Percentiles rank a stretch among this genome's conserved stretches.
These are phyloP conservation scores for Ceratosolen fusciceps DNA, from an alignment of 1,140 invertebrate species.

Conservation along the genomic window DNA sequence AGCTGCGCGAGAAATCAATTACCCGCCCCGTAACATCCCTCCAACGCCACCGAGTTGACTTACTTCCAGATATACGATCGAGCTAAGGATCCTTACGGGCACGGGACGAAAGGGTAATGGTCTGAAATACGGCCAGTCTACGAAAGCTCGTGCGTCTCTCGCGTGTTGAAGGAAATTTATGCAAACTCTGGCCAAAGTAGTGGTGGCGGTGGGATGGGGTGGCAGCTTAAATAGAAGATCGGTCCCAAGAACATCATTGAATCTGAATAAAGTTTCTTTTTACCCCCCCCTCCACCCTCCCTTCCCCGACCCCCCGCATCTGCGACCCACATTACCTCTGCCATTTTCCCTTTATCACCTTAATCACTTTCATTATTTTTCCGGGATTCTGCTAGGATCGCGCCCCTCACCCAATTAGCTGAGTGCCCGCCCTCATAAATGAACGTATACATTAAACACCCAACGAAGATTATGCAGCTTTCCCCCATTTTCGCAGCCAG, in stretches of 20 bases:
- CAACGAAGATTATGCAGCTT: not conserved
- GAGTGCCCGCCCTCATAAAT: not conserved
- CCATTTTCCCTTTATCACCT: not conserved
- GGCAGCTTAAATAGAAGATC: not conserved
- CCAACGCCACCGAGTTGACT: not conserved
- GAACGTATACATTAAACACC: not conserved
- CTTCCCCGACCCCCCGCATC: not conserved
- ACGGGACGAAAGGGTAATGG: conserved; percentile 1
- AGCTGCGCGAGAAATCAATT: conserved; percentile 25
- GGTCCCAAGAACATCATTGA: not conserved
- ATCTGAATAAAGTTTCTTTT: not conserved
- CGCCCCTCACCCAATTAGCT: not conserved
- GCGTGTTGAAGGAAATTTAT: conserved; percentile 18
- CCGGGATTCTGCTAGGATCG: not conserved
- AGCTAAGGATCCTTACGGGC: not conserved
- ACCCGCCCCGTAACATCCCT: not conserved
- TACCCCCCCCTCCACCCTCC: not conserved
- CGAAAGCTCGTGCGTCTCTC: not conserved
- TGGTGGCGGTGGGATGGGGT: too few relatives aligned
- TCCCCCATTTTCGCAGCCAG: not conserved
- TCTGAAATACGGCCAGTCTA: not conserved
- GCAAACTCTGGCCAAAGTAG: conserved; percentile 22
- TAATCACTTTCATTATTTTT: not conserved
- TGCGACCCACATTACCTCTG: not conserved
- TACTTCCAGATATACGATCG: not conserved